phyloP scores from a whole-genome alignment of 2,113 vertebrate genomes.

The Zeus faber region DNA sequence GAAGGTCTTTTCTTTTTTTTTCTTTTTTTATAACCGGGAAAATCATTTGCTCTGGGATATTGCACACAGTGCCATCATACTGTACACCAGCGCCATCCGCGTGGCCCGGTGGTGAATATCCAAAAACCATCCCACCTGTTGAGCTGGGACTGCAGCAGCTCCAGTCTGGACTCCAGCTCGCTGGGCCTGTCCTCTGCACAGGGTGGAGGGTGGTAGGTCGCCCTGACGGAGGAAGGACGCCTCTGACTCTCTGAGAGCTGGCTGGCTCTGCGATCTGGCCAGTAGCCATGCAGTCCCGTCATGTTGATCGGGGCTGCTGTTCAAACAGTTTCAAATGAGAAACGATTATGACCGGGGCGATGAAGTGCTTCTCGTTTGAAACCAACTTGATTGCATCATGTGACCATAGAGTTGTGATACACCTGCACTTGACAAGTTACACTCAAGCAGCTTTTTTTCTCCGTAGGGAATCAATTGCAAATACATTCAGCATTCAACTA shows the following conservation, averaged over 20 bases:
- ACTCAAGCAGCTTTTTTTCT: background rate
- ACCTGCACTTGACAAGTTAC: background rate
- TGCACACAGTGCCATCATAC: no score
- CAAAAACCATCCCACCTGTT: conserved; percentile 72
- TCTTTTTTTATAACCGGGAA: no score
- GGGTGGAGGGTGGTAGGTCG: conserved; percentile 36
- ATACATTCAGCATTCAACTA: no score
- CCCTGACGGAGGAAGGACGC: conserved; percentile 69
- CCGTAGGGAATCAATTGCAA: no score
- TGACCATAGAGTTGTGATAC: background rate
- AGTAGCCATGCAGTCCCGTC: conserved; percentile 81
- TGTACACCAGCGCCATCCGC: background rate
- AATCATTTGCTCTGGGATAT: no score
- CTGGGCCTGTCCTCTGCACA: conserved; percentile 68
- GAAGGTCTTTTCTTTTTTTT: no score
- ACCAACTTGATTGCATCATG: background rate
- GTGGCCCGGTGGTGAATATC: background rate
- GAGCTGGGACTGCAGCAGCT: conserved; percentile 89
- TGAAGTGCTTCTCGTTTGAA: no score
- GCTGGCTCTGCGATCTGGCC: conserved; percentile 75
- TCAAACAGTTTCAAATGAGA: conserved; percentile 21
- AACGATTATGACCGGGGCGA: background rate
- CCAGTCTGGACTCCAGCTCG: conserved; percentile 86
- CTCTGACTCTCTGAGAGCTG: conserved; percentile 70
- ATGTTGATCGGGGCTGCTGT: conserved; percentile 73